Percentiles rank a stretch among this genome's conserved stretches.
Conservation (phyloP, 2,888 invertebrate species). For the Ypsolopha scabrella region DNA sequence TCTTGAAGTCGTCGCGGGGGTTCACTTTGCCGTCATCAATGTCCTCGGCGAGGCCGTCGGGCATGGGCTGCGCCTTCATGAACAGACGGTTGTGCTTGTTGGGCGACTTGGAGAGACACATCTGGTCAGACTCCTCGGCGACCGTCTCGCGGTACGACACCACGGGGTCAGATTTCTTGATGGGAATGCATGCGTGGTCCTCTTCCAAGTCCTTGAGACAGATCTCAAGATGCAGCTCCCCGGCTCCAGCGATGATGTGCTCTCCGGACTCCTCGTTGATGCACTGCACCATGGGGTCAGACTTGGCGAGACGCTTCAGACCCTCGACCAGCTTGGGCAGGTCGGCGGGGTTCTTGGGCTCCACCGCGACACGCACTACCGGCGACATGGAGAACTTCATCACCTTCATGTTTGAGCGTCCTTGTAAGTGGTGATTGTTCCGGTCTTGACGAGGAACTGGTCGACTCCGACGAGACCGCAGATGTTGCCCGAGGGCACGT, state of each 20-base stretch:
- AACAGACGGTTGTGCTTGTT: constrained; percentile 99
- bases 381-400: constrained; percentile 99
- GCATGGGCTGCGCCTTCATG: constrained; percentile 96
- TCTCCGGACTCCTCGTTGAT: constrained; percentile 99
- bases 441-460: constrained; percentile 99
- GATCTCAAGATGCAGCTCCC: constrained; percentile 99
- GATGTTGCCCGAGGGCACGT: constrained; percentile 99
- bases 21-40: constrained; percentile 96
- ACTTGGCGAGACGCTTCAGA: constrained; percentile 98
- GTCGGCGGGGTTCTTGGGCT: constrained; percentile 99
- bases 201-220: constrained; percentile 99
- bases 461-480: constrained; percentile 99
- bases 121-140: constrained; percentile 89
- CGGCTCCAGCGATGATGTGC: constrained; percentile 99
- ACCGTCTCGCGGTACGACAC: constrained; percentile 99
- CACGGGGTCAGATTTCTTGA: constrained; percentile 99
- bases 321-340: constrained; percentile 99
- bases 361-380: constrained; percentile 99
- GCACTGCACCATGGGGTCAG: constrained; percentile 99
- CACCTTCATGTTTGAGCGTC: constrained; percentile 98
- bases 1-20: constrained; percentile 97
- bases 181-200: constrained; percentile 98
- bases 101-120: constrained; percentile 99
- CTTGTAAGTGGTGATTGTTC: constrained; percentile 98
- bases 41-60: constrained; percentile 96